These are phyloP conservation scores for Ceyx margarethae DNA, from an alignment of 2,113 vertebrate species.

Conservation along the genomic window DNA sequence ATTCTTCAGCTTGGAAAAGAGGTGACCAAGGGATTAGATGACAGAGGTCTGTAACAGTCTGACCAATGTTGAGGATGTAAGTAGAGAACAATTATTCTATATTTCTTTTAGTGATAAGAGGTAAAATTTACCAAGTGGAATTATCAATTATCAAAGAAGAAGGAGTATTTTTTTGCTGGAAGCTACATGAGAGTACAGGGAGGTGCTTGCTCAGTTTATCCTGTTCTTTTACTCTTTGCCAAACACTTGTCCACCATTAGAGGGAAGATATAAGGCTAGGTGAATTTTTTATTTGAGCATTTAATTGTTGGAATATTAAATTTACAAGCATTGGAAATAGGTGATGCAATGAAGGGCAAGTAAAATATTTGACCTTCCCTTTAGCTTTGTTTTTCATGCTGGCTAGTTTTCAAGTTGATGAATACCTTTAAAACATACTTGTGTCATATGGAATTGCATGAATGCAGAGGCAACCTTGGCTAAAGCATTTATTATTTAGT, in stretches of 20 bases:
- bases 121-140: not conserved
- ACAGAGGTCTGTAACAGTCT: not conserved
- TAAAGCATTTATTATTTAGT: not conserved
- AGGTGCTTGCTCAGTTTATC: not conserved
- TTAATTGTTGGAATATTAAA: not conserved
- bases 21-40: not conserved
- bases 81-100: not conserved
- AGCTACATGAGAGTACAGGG: not conserved
- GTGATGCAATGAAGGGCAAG: not conserved
- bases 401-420: not conserved
- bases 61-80: not conserved
- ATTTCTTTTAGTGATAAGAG: not conserved
- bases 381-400: not conserved
- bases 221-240: not conserved
- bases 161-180: not conserved
- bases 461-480: not conserved
- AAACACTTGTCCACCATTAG: not conserved
- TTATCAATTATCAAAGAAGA: not conserved
- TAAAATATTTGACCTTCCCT: not conserved
- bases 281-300: not conserved
- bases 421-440: not conserved
- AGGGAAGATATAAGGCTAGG: not conserved
- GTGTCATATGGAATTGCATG: not conserved
- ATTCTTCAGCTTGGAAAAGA: not conserved
- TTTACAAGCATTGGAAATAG: not conserved